These are phyloP conservation scores for Prietella phreatophila DNA, from an alignment of 2,113 vertebrate species.

Conservation along the genomic window DNA sequence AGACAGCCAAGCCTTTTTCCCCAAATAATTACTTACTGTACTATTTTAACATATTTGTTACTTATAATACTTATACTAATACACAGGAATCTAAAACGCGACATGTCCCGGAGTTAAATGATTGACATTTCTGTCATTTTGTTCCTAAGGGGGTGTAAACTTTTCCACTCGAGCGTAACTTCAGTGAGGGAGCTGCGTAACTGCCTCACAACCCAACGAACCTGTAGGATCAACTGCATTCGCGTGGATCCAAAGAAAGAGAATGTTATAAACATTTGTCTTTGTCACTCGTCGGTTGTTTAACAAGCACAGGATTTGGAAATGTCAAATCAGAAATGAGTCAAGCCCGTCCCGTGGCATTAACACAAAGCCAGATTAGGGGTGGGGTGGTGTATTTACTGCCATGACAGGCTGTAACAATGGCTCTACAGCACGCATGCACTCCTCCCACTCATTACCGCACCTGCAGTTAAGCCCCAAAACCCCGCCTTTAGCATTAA, in stretches of 20 bases:
- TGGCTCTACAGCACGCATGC: not conserved
- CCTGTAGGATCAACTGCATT: conserved; percentile 30
- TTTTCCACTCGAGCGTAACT: not conserved
- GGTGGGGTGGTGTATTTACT: conserved; percentile 17
- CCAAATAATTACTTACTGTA: not conserved
- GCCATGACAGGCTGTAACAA: conserved; percentile 20
- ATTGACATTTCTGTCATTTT: not conserved
- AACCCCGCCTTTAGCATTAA: conserved; percentile 14
- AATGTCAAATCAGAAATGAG: not conserved
- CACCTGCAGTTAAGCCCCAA: not conserved
- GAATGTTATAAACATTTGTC: conserved; percentile 25
- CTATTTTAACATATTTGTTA: not conserved
- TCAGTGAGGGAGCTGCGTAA: not conserved
- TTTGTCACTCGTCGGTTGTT: not conserved
- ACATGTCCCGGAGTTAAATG: not conserved
- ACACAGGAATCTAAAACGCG: not conserved
- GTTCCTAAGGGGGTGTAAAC: not conserved
- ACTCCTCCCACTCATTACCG: conserved; percentile 19
- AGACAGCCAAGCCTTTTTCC: not conserved
- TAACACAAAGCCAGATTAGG: conserved; percentile 9
- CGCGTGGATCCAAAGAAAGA: not conserved
- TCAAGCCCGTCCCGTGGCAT: not conserved
- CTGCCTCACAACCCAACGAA: not conserved
- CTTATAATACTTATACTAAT: not conserved
- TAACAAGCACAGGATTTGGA: conserved; percentile 15